Evolutionary conservation across 2,797 vertebrate species (phyloP).

Genomic region (Epinephelus coioides): DNA sequence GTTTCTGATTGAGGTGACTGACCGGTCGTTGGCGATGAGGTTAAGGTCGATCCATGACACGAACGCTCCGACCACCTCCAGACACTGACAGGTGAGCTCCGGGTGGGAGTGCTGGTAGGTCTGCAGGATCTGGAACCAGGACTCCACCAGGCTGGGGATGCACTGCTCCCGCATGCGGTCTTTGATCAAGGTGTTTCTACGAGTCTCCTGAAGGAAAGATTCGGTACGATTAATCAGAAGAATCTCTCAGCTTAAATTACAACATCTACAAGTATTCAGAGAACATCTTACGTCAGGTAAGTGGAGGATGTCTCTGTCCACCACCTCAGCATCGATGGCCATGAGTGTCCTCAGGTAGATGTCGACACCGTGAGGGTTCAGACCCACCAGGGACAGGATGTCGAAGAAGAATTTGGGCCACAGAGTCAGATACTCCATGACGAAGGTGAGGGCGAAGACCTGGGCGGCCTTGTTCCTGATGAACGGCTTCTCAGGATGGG

Average conservation of each 20-base stretch:
- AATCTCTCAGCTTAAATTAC: neutral
- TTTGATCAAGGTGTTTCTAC: constrained; percentile 96
- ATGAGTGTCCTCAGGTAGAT: constrained; percentile 96
- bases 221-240: fast-evolving
- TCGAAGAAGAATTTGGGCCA: constrained; percentile 99
- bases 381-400: constrained; percentile 93
- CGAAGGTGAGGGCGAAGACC: constrained; percentile 95
- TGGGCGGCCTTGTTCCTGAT: constrained; percentile 99
- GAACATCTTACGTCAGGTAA: constrained; percentile 88
- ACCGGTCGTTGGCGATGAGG: constrained; percentile 99
- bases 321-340: constrained; percentile 97
- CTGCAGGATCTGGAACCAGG: constrained; percentile 98
- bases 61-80: constrained; percentile 98
- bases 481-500: constrained; percentile 95
- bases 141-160: constrained; percentile 97
- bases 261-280: too few species aligned
- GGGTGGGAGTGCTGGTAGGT: constrained; percentile 94
- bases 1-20: constrained; percentile 21
- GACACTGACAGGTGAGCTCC: constrained; percentile 98
- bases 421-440: constrained; percentile 95
- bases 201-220: constrained; percentile 87
- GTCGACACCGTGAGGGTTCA: constrained; percentile 95
- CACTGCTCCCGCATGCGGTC: constrained; percentile 97
- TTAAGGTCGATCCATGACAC: constrained; percentile 99
- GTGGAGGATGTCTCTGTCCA: constrained; percentile 96